Evolutionary conservation across 2,113 vertebrate species (phyloP), one percentile per base, ranked within the genome.

Genomic region (Nyctibius bracteatus): DNA sequence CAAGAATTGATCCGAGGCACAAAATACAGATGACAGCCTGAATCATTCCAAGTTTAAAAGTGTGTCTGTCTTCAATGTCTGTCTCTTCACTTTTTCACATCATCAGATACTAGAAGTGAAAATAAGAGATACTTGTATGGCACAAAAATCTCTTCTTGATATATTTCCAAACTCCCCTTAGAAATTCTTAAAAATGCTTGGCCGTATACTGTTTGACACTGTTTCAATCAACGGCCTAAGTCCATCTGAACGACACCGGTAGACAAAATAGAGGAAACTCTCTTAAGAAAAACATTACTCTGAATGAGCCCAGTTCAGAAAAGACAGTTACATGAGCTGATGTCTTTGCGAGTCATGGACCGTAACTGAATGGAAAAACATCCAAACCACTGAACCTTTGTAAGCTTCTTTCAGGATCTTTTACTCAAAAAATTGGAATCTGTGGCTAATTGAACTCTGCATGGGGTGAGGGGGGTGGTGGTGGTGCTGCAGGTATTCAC

Each of bases 231-330:
- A 1, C 70, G 72, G 14, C 37, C 25, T 30, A 18, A 41, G 15
- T 37, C 28, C 28, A 44, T 14, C 18, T 0, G 3, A 39, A n/a
- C 72, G 57, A 30, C 0, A 0, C 47, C 82, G 25, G 30, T 62
- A 27, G 18, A 31, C 65, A 58, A 6, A 5, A 65, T 20, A 73
- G 61, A 67, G 61, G 61, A 93, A 90, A 59, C 17, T 4, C 8
- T 57, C 28, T 15, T 23, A 41, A 83, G 17, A 12, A 73, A 61
- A 80, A 3, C 21, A 14, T 24, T 11, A 2, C 9, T 68, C 23
- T 75, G 44, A 59, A 35, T 17, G 14, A 75, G 43, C 13, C 21
- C 18, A 31, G 71, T 24, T 55, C 62, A 73, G 37, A 63, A 47
- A 57, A 67, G 15, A 28, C 10, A 55, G 14, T n/a, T 55, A 49